Evolutionary conservation across 1,140 invertebrate species (phyloP).

Genomic region (Procambarus clarkii): DNA sequence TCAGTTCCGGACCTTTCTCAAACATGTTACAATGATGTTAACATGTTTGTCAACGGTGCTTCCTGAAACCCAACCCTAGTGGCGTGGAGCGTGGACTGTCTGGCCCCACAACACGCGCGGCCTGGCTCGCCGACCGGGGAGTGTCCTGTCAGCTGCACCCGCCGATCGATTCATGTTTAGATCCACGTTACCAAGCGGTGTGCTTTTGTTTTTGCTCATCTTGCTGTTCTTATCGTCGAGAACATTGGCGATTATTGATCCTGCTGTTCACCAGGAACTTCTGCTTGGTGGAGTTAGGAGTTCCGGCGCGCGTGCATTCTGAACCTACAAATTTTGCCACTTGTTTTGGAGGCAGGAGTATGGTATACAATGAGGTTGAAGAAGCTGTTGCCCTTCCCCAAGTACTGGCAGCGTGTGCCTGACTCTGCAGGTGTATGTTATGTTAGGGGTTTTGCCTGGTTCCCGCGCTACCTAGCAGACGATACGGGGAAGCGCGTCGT

Average conservation of each 20-base stretch:
- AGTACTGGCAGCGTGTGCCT: background rate
- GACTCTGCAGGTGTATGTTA: background rate
- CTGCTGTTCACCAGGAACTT: background rate
- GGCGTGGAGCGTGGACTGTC: background rate
- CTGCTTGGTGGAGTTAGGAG: background rate
- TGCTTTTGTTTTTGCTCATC: background rate
- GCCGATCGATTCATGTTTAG: slow-evolving; percentile 21
- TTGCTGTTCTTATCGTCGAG: background rate
- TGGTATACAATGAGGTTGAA: background rate
- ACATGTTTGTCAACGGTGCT: background rate
- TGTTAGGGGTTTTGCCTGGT: slow-evolving; percentile 10
- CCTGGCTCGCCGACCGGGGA: background rate
- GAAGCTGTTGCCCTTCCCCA: background rate
- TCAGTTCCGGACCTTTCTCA: background rate
- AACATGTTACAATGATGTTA: background rate
- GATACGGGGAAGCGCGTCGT: slow-evolving; percentile 54
- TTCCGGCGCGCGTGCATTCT: background rate
- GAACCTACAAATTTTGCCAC: background rate
- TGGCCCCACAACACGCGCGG: background rate
- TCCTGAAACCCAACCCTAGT: background rate
- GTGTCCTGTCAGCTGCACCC: slow-evolving; percentile 28
- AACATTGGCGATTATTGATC: background rate
- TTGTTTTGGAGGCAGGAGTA: background rate
- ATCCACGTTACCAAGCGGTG: slow-evolving; percentile 6
- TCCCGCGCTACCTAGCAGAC: slow-evolving; percentile 60